Evolutionary conservation across 1,140 invertebrate species (phyloP), one percentile per base, ranked within the genome.

Genomic region (Rhyacophila brunnea): DNA sequence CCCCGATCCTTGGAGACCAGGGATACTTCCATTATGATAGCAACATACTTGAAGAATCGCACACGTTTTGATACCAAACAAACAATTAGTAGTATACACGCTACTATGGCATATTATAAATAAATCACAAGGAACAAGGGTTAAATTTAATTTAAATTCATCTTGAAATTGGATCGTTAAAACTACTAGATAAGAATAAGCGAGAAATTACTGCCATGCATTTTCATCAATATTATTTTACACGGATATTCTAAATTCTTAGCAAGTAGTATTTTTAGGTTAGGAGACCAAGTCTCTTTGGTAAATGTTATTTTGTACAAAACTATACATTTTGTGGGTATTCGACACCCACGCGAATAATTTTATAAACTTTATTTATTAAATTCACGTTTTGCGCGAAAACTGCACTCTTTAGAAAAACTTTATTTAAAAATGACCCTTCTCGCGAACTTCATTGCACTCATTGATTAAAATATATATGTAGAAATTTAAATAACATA

Each of bases 281-380:
- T 77, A 78, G 72, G 77, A 79, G 77, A 79, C 77, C 75, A 75
- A 70, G 76, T 78, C 77, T 79, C 77, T 79, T 79, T 79, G 77
- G 77, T 79, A 79, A 76, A 74, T 73, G 73, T 78, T 65, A 65
- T 74, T 79, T 79, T 79, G 77, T 79, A 79, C 77, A 79, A 79
- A 74, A 73, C 72, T 69, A 71, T 68, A 74, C 64, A 74, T 72
- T 75, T 73, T 75, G 67, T 68, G 60, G 71, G 68, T 67, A 72
- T 44, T 59, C 51, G 49, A 51, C 23, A 28, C 23, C 23, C 23
- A 9, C 23, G 4, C 23, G 23, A 28, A 28, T 28, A 28, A 28
- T 28, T 28, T 28, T 28, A 28, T 28, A 28, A 28, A 28, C 23
- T 28, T 28, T 28, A 5, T 28, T n/a, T n/a, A 5, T 9, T 9